Evolutionary conservation across 1,140 invertebrate genomes (phyloP).

Genomic region (Diploscapter pachys): DNA sequence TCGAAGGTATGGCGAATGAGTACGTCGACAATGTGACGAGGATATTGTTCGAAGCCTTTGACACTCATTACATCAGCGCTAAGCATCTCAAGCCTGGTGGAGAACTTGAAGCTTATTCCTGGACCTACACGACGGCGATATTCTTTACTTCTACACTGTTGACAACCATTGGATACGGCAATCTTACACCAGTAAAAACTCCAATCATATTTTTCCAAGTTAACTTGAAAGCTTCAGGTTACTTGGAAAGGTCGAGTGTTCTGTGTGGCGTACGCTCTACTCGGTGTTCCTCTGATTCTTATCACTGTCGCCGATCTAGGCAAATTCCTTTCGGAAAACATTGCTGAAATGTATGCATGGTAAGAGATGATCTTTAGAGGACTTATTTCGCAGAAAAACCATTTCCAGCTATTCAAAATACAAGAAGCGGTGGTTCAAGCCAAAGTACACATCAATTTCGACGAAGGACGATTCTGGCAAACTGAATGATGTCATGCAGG

Average conservation of each 20-base stretch:
- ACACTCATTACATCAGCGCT: constrained; percentile 54
- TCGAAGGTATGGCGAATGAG: constrained; percentile 39
- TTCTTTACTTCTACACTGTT: constrained; percentile 59
- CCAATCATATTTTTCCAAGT: constrained; percentile 30
- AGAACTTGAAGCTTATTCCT: constrained; percentile 38
- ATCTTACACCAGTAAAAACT: not conserved
- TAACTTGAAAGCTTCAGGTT: constrained; percentile 55
- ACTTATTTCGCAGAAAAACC: too few species aligned
- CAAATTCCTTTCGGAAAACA: constrained; percentile 58
- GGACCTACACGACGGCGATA: constrained; percentile 57
- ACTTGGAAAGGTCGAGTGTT: constrained; percentile 51
- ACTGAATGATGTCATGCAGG: constrained; percentile 37
- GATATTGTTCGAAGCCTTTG: constrained; percentile 57
- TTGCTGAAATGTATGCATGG: constrained; percentile 1
- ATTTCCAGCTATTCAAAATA: constrained; percentile 14
- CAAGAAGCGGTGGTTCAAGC: constrained; percentile 24
- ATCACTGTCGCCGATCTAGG: constrained; percentile 59
- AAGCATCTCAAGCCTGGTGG: constrained; percentile 26
- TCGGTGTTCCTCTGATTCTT: constrained; percentile 57
- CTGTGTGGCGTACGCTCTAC: constrained; percentile 56
- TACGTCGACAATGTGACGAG: constrained; percentile 54
- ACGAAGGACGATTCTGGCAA: constrained; percentile 28
- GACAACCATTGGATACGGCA: constrained; percentile 49
- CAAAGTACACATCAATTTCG: constrained; percentile 20
- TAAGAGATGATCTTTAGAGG: too few species aligned